Evolutionary conservation across 1,140 invertebrate genomes (phyloP), one percentile per base, ranked within the genome.

Genomic region (Drosophila ogumai): DNA sequence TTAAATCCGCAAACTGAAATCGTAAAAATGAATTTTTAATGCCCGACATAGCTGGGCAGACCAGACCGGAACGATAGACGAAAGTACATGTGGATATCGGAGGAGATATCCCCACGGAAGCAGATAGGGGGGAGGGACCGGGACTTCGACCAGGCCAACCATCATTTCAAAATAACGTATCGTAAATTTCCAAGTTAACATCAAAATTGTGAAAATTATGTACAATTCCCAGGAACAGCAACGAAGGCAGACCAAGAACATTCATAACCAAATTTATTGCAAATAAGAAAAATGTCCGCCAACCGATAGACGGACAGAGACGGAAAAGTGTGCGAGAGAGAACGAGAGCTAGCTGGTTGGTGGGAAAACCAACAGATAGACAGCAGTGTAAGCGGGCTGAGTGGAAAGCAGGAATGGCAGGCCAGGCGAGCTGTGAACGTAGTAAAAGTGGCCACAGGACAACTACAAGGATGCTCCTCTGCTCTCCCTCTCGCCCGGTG

Each of bases 181-280:
- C 84, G 84, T 91, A 91, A 91, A 91, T 91, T 91, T 91, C 71
- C 56, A 84, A 91, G 88, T 91, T 91, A 91, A 91, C 88, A 85
- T 91, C 88, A 91, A 91, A 91, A 91, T 91, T 91, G 81, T 82
- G 75, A 91, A 91, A 91, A 91, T 91, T 88, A 91, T 91, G 78
- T 91, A 88, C 79, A 84, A 84, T 88, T 84, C 77, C 78, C 82
- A 63, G 74, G 46, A 85, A 74, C 54, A 78, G 59, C 57, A 84
- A 66, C 78, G 47, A 57, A 40, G 64, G 69, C 79, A 73, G 63
- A 57, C 85, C 41, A 46, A 67, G 66, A 86, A 91, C 90, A 91
- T 91, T 91, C 90, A 91, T 91, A 91, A 91, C 75, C 90, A 91
- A 91, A 91, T 91, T 91, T 91, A 91, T 91, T 86, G 90, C 90